A percentile compares a stretch with the other conserved stretches of the same genome.
phyloP scores from a whole-genome alignment of 2,113 vertebrate species.

The Athene noctua region DNA sequence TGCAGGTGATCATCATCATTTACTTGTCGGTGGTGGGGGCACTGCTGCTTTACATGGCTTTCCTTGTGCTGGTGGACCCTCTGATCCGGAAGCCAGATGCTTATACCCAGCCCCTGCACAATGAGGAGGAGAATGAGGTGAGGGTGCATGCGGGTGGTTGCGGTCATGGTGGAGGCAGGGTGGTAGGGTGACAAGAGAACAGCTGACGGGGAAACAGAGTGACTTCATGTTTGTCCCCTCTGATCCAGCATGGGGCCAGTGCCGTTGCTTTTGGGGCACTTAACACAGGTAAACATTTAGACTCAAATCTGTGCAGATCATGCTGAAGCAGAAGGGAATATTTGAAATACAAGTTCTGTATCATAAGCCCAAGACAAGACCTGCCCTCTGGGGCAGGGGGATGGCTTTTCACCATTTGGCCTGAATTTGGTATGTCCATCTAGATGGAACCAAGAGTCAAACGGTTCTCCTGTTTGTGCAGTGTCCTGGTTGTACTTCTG shows the following conservation, averaged over 20 bases:
- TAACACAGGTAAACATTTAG: background rate
- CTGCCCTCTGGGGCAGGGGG: background rate
- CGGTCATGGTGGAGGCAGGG: accelerated
- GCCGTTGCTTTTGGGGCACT: background rate
- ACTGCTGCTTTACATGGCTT: constrained; percentile 93
- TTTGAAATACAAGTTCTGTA: background rate
- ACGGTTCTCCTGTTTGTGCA: background rate
- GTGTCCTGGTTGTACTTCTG: background rate
- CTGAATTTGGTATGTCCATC: background rate
- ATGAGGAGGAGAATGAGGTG: constrained; percentile 91
- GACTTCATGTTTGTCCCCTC: background rate
- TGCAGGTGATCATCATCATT: constrained; percentile 90
- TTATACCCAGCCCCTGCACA: constrained; percentile 88
- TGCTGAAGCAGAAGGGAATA: background rate
- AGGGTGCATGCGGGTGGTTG: background rate
- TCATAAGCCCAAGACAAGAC: background rate
- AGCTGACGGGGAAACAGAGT: background rate
- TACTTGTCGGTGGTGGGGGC: constrained; percentile 92
- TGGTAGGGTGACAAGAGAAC: background rate
- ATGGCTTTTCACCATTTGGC: background rate
- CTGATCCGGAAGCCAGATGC: constrained; percentile 90
- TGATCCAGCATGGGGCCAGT: background rate
- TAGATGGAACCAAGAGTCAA: background rate
- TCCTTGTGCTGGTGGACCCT: constrained; percentile 93
- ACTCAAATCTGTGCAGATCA: background rate